Evolutionary conservation across 1,140 invertebrate genomes (phyloP), one percentile per base, ranked within the genome.

Genomic region (Trialeurodes vaporariorum): DNA sequence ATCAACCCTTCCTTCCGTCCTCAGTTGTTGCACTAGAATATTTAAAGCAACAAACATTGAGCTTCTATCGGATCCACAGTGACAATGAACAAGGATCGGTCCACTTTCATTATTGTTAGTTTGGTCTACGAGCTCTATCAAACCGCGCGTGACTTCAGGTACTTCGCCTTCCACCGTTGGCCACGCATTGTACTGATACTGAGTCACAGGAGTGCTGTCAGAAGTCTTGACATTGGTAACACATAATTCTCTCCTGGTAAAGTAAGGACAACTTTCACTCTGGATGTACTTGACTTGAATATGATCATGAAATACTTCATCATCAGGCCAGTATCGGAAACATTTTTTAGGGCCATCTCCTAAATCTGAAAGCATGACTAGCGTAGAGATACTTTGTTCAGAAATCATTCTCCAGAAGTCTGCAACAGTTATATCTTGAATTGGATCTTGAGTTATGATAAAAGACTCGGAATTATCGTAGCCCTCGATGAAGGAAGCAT

Each of bases 351-450:
- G 81, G 24, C 86, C 86, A 75, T 91, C 88, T 13, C 69, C 85
- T 69, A 88, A 85, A 78, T 95, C 93, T 61, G 93, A 96, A 58
- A 98, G 83, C 94, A 98, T 97, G 34, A 96, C 91, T 67, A 98
- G 88, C 1, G 92, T 94, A 61, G 86, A 85, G 26, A 96, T 88
- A 76, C 90, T 89, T 74, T 96, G 93, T 77, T 97, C 94, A 24
- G 91, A 92, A 62, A 98, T 86, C 94, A 98, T 96, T 75, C 94
- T 83, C 95, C 96, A 98, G 79, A 98, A 98, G 80, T 98, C 96
- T 69, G 86, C 83, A 66, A 93, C 86, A 0, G 94, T 98, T 68
- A 84, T 83, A 27, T 93, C 91, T 64, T 67, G 22, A 65, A 97
- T 76, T 0, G 96, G 95, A 80, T 97, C 94, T 83, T 98, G 94